These are phyloP conservation scores for Galerucella pusilla DNA, from an alignment of 2,888 invertebrate genomes.

Conservation along the genomic window DNA sequence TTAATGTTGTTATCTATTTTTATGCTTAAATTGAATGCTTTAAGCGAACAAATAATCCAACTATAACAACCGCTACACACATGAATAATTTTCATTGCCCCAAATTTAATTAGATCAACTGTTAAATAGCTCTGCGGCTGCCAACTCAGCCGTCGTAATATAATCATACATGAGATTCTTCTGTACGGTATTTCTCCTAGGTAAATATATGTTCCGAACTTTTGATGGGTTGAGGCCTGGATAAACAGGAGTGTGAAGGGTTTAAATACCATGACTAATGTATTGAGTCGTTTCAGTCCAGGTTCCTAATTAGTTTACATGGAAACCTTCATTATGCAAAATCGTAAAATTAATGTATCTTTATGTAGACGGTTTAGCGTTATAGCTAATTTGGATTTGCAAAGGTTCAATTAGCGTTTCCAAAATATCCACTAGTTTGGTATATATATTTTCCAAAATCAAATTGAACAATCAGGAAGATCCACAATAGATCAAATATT, in stretches of 20 bases:
- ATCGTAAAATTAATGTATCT: slow-evolving; percentile 16
- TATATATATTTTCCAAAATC: too few species aligned
- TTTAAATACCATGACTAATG: slow-evolving; percentile 21
- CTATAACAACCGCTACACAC: neutral
- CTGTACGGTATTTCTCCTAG: slow-evolving; percentile 9
- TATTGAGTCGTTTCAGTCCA: slow-evolving; percentile 14
- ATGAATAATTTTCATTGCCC: neutral
- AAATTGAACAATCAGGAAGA: too few species aligned
- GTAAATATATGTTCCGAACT: slow-evolving; percentile 21
- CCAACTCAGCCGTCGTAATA: slow-evolving; percentile 9
- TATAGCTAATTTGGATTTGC: slow-evolving; percentile 3
- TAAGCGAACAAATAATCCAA: neutral
- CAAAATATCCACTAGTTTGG: too few species aligned
- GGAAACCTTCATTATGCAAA: slow-evolving; percentile 20
- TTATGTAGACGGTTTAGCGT: slow-evolving; percentile 8
- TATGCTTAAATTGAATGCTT: neutral
- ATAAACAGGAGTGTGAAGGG: slow-evolving; percentile 22
- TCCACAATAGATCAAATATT: too few species aligned
- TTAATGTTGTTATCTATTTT: too few species aligned
- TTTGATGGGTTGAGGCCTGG: slow-evolving; percentile 13
- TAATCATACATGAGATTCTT: slow-evolving; percentile 21
- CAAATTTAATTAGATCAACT: slow-evolving; percentile 10
- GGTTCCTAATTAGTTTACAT: slow-evolving; percentile 22
- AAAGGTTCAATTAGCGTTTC: slow-evolving; percentile 2
- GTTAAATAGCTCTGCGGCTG: neutral